phyloP scores from a whole-genome alignment of 2,888 invertebrate genomes.

The Uloborus plumipes region DNA sequence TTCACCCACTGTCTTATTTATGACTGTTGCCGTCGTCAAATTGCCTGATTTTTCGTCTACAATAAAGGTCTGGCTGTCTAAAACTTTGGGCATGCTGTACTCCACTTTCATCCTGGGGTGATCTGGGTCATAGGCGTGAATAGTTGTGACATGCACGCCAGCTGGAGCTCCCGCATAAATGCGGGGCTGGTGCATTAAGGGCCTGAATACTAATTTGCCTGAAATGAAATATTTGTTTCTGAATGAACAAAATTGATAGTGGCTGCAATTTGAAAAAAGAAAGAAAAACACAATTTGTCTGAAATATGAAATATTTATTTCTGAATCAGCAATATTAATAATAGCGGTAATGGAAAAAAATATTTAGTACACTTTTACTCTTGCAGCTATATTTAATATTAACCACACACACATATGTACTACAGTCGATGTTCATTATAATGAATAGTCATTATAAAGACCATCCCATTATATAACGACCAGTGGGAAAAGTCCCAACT shows the following conservation, averaged over 20 bases:
- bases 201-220: conserved; percentile 60
- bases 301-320: too few species aligned
- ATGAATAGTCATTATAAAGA: too few species aligned
- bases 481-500: too few species aligned
- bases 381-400: too few species aligned
- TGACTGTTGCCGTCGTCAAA: conserved; percentile 47
- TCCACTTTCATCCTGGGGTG: conserved; percentile 54
- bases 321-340: too few species aligned
- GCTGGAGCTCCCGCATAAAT: conserved; percentile 62
- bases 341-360: too few species aligned
- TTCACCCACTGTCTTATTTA: conserved; percentile 52
- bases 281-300: too few species aligned
- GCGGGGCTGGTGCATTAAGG: conserved; percentile 54
- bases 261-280: not conserved
- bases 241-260: not conserved
- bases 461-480: too few species aligned
- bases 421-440: too few species aligned
- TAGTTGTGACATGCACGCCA: conserved; percentile 64
- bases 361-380: too few species aligned
- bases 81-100: conserved; percentile 59
- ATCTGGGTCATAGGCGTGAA: conserved; percentile 63
- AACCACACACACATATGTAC: too few species aligned
- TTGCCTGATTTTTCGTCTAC: conserved; percentile 61
- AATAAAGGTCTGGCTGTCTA: conserved; percentile 56
- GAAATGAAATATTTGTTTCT: not conserved